phyloP scores from a whole-genome alignment of 2,888 invertebrate genomes.

The Hirtodrosophila trivittata region DNA sequence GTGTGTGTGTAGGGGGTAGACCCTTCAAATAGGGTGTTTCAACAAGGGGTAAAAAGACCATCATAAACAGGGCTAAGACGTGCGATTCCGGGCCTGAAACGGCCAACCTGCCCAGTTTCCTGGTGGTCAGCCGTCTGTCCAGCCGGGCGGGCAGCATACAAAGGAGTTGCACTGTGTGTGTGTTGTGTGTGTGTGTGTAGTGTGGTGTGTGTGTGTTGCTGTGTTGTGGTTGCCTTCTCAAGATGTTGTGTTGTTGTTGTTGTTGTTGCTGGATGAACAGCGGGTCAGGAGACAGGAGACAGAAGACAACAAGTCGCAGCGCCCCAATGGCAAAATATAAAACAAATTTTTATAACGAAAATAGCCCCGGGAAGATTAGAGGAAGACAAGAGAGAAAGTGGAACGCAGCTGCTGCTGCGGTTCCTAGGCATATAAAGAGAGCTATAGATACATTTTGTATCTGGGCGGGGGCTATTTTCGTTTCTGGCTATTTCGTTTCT shows the following conservation, averaged over 20 bases:
- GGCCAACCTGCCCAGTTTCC: conserved; percentile 43
- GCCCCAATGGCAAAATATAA: background rate
- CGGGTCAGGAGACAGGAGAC: background rate
- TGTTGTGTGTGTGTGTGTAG: conserved; percentile 9
- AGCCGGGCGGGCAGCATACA: background rate
- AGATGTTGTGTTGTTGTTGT: conserved; percentile 8
- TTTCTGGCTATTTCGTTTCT: conserved; percentile 28
- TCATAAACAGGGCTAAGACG: conserved; percentile 22
- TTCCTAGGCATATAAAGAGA: conserved; percentile 26
- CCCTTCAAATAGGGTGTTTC: background rate
- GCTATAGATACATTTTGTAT: conserved; percentile 25
- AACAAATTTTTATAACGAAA: conserved; percentile 66
- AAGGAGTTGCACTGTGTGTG: conserved; percentile 1
- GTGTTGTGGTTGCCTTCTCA: conserved; percentile 11
- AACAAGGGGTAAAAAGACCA: conserved; percentile 33
- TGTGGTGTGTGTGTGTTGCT: conserved; percentile 24
- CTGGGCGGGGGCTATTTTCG: conserved; percentile 63
- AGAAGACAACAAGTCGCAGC: conserved; percentile 20
- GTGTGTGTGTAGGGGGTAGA: conserved; percentile 7
- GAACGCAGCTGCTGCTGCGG: conserved; percentile 53
- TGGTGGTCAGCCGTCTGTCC: conserved; percentile 31
- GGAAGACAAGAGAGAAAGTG: conserved; percentile 38
- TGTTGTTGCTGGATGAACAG: conserved; percentile 12
- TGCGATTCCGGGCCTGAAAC: conserved; percentile 25
- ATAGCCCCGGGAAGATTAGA: conserved; percentile 55